Conservation (phyloP, 2,113 vertebrate species). For the Campylomormyrus numenius region DNA sequence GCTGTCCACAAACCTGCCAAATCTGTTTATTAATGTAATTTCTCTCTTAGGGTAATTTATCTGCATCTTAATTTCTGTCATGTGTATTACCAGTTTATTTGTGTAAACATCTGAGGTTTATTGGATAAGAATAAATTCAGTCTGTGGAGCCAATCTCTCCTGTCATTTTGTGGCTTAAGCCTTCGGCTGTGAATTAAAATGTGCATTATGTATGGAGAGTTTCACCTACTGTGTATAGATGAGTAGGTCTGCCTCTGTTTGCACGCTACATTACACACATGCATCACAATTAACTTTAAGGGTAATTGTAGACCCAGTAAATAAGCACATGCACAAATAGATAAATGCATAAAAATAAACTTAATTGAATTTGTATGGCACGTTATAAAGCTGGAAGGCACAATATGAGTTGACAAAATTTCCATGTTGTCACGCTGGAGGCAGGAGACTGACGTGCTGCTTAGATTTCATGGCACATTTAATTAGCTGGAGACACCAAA, state of each 20-base stretch:
- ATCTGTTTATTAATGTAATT: not conserved
- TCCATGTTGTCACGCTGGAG: not conserved
- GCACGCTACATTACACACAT: not conserved
- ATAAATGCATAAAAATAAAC: not conserved
- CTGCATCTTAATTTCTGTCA: not conserved
- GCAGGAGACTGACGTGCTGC: not conserved
- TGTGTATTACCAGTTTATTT: not conserved
- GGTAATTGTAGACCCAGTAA: not conserved
- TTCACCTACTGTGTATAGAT: not conserved
- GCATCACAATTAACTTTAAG: not conserved
- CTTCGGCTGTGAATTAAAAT: not conserved
- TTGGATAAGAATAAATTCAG: not conserved
- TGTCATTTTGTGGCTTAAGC: not conserved
- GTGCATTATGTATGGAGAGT: not conserved
- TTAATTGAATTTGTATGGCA: not conserved
- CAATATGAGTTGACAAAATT: not conserved
- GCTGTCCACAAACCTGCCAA: not conserved
- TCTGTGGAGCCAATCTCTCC: not conserved
- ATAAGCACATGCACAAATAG: not conserved
- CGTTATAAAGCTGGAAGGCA: not conserved
- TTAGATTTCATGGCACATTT: not conserved
- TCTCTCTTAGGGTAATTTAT: not conserved
- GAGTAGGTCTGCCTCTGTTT: not conserved
- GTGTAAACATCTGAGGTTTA: not conserved
- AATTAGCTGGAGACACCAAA: constrained; percentile 6